Base-by-base conservation (phyloP, 2,797 vertebrate genomes). In the Oryzias dopingdopingensis region DNA sequence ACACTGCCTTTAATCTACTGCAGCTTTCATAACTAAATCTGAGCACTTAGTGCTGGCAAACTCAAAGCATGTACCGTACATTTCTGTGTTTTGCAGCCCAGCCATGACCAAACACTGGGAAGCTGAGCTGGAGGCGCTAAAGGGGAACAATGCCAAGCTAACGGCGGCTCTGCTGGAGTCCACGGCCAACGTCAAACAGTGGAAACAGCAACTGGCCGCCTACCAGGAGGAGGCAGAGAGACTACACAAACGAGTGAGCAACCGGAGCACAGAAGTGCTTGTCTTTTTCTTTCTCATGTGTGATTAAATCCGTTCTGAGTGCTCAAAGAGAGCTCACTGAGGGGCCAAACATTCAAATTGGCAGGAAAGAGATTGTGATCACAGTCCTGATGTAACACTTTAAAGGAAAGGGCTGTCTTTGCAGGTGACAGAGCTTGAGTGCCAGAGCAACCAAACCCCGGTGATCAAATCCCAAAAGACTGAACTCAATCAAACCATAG, bases 41-140 rank as follows among this genome's bases (percentile, higher is more conserved):
- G 1, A 66, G 1, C 37, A 24, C 5, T 24, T 44, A 29, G 20
- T 40, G 6, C 17, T 70, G 26, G 15, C 58, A 49, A 70, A 54
- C 17, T 75, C 42, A 67, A 46, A 42, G 29, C 59, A 4, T 66
- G 18, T 52, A 1, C 4, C 72, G 24, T 61, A 3, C 3, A 3
- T 49, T 1, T 57, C 58, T 60, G 73, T 80, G 54, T 58, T 70
- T 52, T 59, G 73, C 84, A 99, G 97, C 91, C 95, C 96, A 4
- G 94, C 94, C 72, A 95, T 98, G 93, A 97, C 94, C 86, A 99
- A 99, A 88, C 96, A 99, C 37, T 99, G 97, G 97, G 97, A 99
- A 82, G 96, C 96, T 74, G 97, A 99, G 85, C 91, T 99, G 81
- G 95, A 95, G 69, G 94, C 97, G 0, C 94, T 99, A 61, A 99